A percentile compares a stretch with the other conserved stretches of the same genome.
Evolutionary conservation across 2,888 invertebrate genomes (phyloP).

Genomic region (Lepidocyrtinus sp.): DNA sequence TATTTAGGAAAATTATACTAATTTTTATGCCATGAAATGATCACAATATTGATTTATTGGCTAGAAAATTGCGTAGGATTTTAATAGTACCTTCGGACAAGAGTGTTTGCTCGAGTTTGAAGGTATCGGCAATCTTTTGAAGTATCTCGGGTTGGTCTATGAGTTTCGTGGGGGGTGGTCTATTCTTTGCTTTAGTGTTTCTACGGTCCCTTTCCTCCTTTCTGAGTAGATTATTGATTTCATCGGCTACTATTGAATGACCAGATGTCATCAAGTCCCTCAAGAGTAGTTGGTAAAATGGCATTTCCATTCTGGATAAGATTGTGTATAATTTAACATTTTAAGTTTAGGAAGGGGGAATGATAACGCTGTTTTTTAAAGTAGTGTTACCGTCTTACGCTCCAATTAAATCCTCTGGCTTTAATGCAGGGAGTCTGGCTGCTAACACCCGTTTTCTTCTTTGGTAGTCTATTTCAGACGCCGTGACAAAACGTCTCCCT

Average conservation of each 20-base stretch:
- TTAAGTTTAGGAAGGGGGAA: background rate
- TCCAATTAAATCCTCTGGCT: conserved; percentile 41
- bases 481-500: conserved; percentile 42
- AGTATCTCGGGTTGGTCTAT: conserved; percentile 43
- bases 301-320: conserved; percentile 42
- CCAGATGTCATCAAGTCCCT: conserved; percentile 54
- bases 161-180: conserved; percentile 27
- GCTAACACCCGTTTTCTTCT: conserved; percentile 33
- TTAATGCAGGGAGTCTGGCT: conserved; percentile 38
- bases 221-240: conserved; percentile 57
- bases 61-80: background rate
- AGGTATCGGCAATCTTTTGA: conserved; percentile 35
- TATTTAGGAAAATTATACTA: conserved; percentile 18
- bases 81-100: conserved; percentile 37
- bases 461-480: conserved; percentile 54
- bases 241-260: conserved; percentile 55
- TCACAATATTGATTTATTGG: background rate
- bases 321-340: no score
- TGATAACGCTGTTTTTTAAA: background rate
- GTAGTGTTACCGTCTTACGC: background rate
- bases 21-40: background rate
- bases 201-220: conserved; percentile 62
- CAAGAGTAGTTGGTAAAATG: conserved; percentile 48
- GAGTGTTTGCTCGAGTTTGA: conserved; percentile 49
- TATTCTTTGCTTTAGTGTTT: conserved; percentile 32